Percentiles rank a stretch among this genome's conserved stretches.
These are phyloP conservation scores for Arvicanthis niloticus DNA, from an alignment of 2,113 vertebrate species.

Conservation along the genomic window DNA sequence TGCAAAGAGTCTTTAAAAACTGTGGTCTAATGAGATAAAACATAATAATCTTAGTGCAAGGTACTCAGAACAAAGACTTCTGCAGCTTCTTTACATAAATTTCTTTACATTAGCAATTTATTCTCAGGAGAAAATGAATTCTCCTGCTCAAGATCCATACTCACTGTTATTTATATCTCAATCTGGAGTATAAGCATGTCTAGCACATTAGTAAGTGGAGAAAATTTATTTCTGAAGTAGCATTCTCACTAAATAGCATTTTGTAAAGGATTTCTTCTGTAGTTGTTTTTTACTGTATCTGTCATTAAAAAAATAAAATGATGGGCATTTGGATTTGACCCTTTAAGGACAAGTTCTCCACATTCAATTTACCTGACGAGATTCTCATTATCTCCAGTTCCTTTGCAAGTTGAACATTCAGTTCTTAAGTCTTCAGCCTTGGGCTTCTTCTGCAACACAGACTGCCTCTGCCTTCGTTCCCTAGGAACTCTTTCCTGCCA, in stretches of 20 bases:
- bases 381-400: slow-evolving; percentile 98
- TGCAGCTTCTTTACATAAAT: slow-evolving; percentile 24
- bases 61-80: slow-evolving; percentile 44
- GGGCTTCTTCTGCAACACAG: slow-evolving; percentile 95
- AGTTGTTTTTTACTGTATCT: slow-evolving; percentile 68
- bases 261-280: background rate
- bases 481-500: slow-evolving; percentile 94
- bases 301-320: slow-evolving; percentile 70
- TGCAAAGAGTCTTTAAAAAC: slow-evolving; percentile 43
- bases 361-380: slow-evolving; percentile 93
- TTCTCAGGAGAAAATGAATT: slow-evolving; percentile 64
- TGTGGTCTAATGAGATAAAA: slow-evolving; percentile 52
- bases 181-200: slow-evolving; percentile 32
- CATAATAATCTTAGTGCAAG: slow-evolving; percentile 42
- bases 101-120: background rate
- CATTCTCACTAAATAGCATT: slow-evolving; percentile 29
- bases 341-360: slow-evolving; percentile 80
- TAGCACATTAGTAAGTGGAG: slow-evolving; percentile 39
- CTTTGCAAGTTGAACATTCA: slow-evolving; percentile 96
- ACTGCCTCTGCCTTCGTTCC: slow-evolving; percentile 95
- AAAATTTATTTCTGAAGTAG: slow-evolving; percentile 48
- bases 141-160: slow-evolving; percentile 52
- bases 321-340: slow-evolving; percentile 87
- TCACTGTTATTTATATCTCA: slow-evolving; percentile 42
- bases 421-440: slow-evolving; percentile 96